Evolutionary conservation across 1,140 invertebrate species (phyloP), one percentile per base, ranked within the genome.

Genomic region (Aleiodes sp.): DNA sequence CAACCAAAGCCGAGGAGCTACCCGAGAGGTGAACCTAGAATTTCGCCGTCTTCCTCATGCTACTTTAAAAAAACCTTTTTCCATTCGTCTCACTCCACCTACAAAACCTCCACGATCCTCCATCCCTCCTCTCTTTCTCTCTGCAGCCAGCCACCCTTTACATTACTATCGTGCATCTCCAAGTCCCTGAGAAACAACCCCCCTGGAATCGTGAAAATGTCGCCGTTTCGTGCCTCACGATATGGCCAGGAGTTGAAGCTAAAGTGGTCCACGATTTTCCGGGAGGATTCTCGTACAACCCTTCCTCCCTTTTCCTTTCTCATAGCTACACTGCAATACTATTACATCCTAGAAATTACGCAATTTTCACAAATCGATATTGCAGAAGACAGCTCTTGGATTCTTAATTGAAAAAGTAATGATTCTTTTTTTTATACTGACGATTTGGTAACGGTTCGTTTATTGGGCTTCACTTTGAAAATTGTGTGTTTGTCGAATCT

Each of bases 31-130:
- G n/a, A n/a, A n/a, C 70, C 70, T 68, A 39, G 59, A 33, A 39
- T 29, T 63, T 68, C 57, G 43, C 61, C 33, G 33, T 68, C 65
- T 62, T 65, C 70, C 72, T 70, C 72, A 65, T 70, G 73, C 79
- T 77, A 75, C 76, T 76, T 75, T 59, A 70, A 63, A 69, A 72
- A 78, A 72, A 43, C 70, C 72, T 75, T 70, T 68, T 66, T 59
- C 68, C 70, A 71, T 71, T 75, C 75, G 77, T 75, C 74, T 43
- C 69, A 24, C 39, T 60, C 61, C 26, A 57, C 29, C 35, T 43
- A 21, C 56, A 41, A 46, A 35, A 68, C 62, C 43, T 59, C 63
- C 70, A 4, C 31, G 4, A 35, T 68, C 46, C 35, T 62, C 70
- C 60, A 41, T 37, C 29, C 21, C 39, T 24, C 60, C 65, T 52